Conservation (phyloP, 1,140 invertebrate genomes). For the Calosoma granatense region DNA sequence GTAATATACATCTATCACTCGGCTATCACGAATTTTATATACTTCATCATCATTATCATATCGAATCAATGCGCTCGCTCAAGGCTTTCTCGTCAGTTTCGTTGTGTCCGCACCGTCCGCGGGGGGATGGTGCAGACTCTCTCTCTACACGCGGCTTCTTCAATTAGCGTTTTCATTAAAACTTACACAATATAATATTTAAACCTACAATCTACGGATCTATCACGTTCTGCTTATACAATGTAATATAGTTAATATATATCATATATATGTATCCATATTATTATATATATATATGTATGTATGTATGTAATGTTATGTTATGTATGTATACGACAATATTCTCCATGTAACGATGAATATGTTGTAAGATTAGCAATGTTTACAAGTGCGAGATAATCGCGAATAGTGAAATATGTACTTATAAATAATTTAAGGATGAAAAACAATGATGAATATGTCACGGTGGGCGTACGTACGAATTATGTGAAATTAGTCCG, state of each 20-base stretch:
- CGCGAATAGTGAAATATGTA: background rate
- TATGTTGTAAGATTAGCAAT: constrained; percentile 7
- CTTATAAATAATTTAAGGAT: constrained; percentile 6
- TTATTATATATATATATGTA: background rate
- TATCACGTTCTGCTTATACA: constrained; percentile 7
- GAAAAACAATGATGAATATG: background rate
- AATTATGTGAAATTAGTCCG: background rate
- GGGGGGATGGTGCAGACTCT: too few species aligned
- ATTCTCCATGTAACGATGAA: background rate
- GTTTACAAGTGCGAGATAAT: background rate
- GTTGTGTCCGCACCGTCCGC: background rate
- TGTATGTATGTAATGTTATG: background rate
- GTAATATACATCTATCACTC: constrained; percentile 7
- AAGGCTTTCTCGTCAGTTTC: constrained; percentile 5
- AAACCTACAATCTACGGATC: constrained; percentile 5
- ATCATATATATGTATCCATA: background rate
- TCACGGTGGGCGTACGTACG: background rate
- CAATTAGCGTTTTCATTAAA: constrained; percentile 2
- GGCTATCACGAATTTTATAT: constrained; percentile 7
- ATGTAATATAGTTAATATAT: background rate
- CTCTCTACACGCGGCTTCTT: too few species aligned
- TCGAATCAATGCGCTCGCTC: constrained; percentile 7
- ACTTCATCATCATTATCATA: constrained; percentile 8
- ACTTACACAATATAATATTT: background rate
- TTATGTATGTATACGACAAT: constrained; percentile 6